A percentile compares a stretch with the other conserved stretches of the same genome.
These are phyloP conservation scores for Ormyrus nitidulus DNA, from an alignment of 2,888 invertebrate species.

Conservation along the genomic window DNA sequence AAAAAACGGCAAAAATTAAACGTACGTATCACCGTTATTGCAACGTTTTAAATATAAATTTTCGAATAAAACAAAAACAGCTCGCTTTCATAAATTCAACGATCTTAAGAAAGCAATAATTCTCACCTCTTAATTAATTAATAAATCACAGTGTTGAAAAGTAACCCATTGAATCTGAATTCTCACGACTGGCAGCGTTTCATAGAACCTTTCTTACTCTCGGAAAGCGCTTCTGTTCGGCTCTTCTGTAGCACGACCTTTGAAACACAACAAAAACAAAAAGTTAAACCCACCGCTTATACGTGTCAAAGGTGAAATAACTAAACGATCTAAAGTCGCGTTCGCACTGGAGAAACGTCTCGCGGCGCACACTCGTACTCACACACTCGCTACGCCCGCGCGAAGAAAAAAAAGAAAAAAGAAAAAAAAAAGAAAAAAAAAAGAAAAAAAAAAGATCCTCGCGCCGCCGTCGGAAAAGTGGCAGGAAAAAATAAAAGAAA, in stretches of 20 bases:
- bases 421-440: slow-evolving; percentile 18
- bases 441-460: slow-evolving; percentile 6
- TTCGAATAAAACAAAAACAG: too few species aligned
- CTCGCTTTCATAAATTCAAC: too few species aligned
- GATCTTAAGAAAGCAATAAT: too few species aligned
- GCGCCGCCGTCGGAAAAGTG: not conserved
- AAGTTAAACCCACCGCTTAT: not conserved
- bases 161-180: slow-evolving; percentile 3
- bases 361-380: not conserved
- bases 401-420: slow-evolving; percentile 14
- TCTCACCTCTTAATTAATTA: too few species aligned
- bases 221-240: not conserved
- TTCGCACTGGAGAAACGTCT: not conserved
- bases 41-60: too few species aligned
- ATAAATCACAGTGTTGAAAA: too few species aligned
- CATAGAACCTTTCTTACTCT: not conserved
- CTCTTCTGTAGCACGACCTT: slow-evolving; percentile 24
- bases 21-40: too few species aligned
- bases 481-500: slow-evolving; percentile 1
- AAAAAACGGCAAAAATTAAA: too few species aligned
- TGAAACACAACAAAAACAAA: slow-evolving; percentile 46
- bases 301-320: slow-evolving; percentile 10
- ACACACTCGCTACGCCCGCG: too few species aligned
- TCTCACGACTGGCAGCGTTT: not conserved
- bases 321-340: not conserved